A percentile compares a stretch with the other conserved stretches of the same genome.
These are phyloP conservation scores for Cataglyphis livida DNA, from an alignment of 2,888 invertebrate genomes.

Conservation along the genomic window DNA sequence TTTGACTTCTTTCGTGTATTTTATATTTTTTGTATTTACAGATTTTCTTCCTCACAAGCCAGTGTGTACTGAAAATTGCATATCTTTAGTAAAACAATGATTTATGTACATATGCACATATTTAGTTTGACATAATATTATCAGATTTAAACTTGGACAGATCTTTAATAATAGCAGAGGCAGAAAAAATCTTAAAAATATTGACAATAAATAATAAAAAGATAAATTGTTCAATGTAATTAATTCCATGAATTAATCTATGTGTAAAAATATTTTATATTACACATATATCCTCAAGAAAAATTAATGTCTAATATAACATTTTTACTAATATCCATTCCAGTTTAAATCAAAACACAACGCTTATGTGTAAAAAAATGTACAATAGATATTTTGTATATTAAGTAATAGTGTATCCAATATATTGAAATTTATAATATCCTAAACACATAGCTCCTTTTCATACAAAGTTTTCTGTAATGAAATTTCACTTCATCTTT, in stretches of 20 bases:
- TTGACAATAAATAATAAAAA: not conserved
- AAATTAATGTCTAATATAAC: slow-evolving; percentile 5
- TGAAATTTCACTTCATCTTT: not conserved
- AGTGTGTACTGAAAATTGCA: not conserved
- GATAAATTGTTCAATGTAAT: not conserved
- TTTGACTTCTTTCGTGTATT: not conserved
- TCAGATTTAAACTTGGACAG: not conserved
- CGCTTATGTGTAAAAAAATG: not conserved
- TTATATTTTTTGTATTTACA: slow-evolving; percentile 5
- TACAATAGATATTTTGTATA: not conserved
- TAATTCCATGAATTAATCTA: not conserved
- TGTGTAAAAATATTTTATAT: not conserved
- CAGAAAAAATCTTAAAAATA: not conserved
- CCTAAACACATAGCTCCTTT: not conserved
- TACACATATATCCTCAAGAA: slow-evolving; percentile 9
- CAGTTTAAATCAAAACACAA: slow-evolving; percentile 12
- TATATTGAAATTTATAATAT: slow-evolving; percentile 21
- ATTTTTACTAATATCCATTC: slow-evolving; percentile 12
- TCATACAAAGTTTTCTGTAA: not conserved
- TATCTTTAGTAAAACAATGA: not conserved
- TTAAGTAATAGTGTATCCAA: not conserved
- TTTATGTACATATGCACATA: not conserved
- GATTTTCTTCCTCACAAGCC: not conserved
- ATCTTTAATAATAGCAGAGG: not conserved
- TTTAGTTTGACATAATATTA: not conserved